Conservation (phyloP, 2,113 vertebrate genomes). For the Oreotragus oreotragus region DNA sequence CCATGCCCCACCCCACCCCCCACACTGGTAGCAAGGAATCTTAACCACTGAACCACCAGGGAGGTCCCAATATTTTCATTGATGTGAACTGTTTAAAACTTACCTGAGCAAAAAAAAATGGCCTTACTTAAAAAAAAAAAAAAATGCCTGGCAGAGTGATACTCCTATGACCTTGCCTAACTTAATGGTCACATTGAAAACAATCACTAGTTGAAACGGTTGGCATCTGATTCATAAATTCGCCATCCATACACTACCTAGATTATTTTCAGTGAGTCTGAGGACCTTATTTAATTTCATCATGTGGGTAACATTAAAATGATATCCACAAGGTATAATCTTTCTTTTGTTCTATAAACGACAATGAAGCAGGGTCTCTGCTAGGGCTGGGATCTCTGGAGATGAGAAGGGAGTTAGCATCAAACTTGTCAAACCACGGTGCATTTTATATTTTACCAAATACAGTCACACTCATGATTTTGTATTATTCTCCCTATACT, state of each 20-base stretch:
- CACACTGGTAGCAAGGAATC: background rate
- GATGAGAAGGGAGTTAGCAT: background rate
- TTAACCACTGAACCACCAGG: background rate
- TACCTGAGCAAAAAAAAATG: slow-evolving; percentile 6
- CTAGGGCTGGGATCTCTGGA: background rate
- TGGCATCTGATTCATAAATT: background rate
- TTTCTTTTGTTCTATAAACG: background rate
- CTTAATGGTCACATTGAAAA: background rate
- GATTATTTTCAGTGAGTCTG: background rate
- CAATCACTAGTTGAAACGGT: background rate
- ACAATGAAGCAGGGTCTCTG: background rate
- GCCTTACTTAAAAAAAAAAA: background rate
- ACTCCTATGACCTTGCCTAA: background rate
- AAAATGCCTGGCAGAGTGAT: background rate
- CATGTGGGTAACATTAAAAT: background rate
- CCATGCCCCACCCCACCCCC: background rate
- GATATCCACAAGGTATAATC: background rate
- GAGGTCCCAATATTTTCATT: background rate
- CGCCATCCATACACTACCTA: background rate
- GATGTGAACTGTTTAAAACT: background rate
- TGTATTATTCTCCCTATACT: background rate
- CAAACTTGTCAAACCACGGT: background rate
- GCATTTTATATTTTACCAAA: background rate
- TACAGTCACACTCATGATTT: background rate
- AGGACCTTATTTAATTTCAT: background rate